These are phyloP conservation scores for Luperina nickerlii DNA, from an alignment of 2,888 invertebrate species.

Conservation along the genomic window DNA sequence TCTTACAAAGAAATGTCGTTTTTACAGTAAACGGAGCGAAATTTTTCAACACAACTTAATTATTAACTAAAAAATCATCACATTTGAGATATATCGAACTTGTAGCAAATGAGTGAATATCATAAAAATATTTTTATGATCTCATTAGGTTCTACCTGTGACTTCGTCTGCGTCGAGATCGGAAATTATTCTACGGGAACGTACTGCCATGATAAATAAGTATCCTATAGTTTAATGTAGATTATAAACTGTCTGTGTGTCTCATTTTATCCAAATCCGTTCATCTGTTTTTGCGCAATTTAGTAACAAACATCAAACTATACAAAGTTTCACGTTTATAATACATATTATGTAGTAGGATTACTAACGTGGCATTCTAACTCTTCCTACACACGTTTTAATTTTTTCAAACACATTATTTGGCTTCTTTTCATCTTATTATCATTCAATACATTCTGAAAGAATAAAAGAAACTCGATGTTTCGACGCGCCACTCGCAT, in stretches of 20 bases:
- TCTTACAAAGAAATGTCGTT: no score
- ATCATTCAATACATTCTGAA: not conserved
- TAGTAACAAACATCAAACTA: not conserved
- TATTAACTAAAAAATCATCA: no score
- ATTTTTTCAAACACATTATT: not conserved
- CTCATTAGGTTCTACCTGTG: not conserved
- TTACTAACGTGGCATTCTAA: no score
- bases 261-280: not conserved
- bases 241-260: not conserved
- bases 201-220: not conserved
- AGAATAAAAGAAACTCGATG: no score
- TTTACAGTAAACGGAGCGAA: no score
- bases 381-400: no score
- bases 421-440: not conserved
- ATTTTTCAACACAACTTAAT: no score
- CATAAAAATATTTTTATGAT: not conserved
- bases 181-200: not conserved
- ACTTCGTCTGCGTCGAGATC: not conserved
- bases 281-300: not conserved
- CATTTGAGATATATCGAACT: no score
- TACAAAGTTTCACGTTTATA: not conserved
- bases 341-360: not conserved
- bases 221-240: not conserved
- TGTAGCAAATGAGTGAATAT: no score
- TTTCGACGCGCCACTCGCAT: no score